Conservation (phyloP, 2,113 vertebrate genomes). For the Chiloscyllium plagiosum region DNA sequence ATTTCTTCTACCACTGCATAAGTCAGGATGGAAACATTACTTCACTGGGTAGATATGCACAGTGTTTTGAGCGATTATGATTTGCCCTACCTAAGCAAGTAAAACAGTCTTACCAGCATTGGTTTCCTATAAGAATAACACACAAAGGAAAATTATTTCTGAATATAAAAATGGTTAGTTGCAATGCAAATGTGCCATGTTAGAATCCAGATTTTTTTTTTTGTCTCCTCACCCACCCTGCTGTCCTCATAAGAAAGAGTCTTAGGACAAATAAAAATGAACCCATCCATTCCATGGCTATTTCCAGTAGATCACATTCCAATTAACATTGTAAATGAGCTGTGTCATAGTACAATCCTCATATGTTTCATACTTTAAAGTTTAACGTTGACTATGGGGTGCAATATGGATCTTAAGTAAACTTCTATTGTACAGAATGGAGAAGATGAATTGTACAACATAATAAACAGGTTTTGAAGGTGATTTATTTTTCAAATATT, state of each 20-base stretch:
- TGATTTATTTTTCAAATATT: background rate
- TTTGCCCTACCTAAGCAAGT: background rate
- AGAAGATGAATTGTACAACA: background rate
- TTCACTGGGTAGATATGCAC: background rate
- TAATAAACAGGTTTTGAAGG: background rate
- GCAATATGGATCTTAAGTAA: too few species aligned
- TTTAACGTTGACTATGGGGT: too few species aligned
- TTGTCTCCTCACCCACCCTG: background rate
- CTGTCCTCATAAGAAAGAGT: background rate
- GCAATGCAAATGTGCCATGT: background rate
- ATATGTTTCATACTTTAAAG: background rate
- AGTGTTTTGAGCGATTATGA: background rate
- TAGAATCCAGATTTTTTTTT: background rate
- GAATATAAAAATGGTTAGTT: background rate
- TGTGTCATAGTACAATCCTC: background rate
- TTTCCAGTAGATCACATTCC: background rate
- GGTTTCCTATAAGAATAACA: background rate
- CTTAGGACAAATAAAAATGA: background rate
- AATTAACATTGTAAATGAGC: background rate
- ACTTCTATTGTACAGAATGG: background rate
- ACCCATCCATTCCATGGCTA: background rate
- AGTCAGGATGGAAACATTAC: background rate
- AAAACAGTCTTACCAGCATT: too few species aligned
- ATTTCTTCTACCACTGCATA: background rate
- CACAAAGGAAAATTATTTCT: background rate